A percentile compares a stretch with the other conserved stretches of the same genome.
Conservation (phyloP, 2,888 invertebrate genomes). For the Caradrina clavipalpis region DNA sequence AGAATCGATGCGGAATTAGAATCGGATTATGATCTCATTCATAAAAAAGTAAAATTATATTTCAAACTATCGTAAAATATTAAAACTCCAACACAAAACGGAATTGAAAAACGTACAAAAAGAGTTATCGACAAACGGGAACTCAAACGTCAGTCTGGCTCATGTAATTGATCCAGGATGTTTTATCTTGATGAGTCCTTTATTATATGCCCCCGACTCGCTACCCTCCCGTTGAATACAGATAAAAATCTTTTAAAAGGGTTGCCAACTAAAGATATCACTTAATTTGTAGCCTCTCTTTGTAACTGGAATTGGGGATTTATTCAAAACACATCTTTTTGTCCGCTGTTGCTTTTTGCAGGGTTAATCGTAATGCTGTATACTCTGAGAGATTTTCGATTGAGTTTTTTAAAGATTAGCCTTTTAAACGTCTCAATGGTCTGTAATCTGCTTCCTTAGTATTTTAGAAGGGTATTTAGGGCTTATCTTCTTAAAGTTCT, state of each 20-base stretch:
- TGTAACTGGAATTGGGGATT: conserved; percentile 85
- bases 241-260: conserved; percentile 90
- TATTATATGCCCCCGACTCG: conserved; percentile 86
- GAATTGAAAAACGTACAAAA: conserved; percentile 75
- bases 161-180: conserved; percentile 90
- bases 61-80: conserved; percentile 57
- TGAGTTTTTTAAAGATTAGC: conserved; percentile 82
- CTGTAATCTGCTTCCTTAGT: conserved; percentile 80
- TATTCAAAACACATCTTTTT: conserved; percentile 81
- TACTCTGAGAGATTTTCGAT: conserved; percentile 73
- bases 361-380: conserved; percentile 68
- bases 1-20: conserved; percentile 72
- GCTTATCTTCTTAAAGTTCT: conserved; percentile 80
- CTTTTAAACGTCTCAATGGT: conserved; percentile 78
- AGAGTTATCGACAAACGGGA: conserved; percentile 82
- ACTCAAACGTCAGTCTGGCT: conserved; percentile 85
- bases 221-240: conserved; percentile 86
- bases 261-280: conserved; percentile 90
- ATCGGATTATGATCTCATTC: conserved; percentile 71
- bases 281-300: conserved; percentile 90
- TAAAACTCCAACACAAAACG: conserved; percentile 68
- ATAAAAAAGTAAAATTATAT: conserved; percentile 54
- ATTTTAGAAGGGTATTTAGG: conserved; percentile 77
- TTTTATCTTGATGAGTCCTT: conserved; percentile 90
- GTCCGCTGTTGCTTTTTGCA: conserved; percentile 73